Percentiles rank a stretch among this genome's conserved stretches.
Evolutionary conservation across 2,888 invertebrate species (phyloP).

Genomic region (Taphrorychus bicolor): DNA sequence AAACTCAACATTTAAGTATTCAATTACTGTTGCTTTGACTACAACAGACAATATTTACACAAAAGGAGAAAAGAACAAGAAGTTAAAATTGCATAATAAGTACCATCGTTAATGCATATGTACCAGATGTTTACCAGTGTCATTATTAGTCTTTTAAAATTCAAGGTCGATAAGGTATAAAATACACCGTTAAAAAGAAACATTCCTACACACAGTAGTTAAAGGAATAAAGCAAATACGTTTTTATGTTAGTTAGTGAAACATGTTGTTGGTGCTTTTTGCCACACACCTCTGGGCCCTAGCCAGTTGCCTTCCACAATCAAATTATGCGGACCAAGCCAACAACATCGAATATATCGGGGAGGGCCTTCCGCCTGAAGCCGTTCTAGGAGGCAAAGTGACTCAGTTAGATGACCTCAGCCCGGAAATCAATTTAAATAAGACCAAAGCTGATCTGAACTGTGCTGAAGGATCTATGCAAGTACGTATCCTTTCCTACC

Average conservation of each 20-base stretch:
- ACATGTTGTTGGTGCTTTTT: not conserved
- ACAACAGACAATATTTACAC: too few relatives aligned
- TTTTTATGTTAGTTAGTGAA: not conserved
- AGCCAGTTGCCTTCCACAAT: conserved; percentile 62
- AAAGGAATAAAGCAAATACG: not conserved
- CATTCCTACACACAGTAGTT: not conserved
- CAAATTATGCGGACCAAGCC: conserved; percentile 86
- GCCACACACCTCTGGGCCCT: not conserved
- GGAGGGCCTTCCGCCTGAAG: conserved; percentile 82
- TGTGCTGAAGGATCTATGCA: conserved; percentile 86
- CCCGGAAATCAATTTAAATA: conserved; percentile 85
- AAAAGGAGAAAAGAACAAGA: too few relatives aligned
- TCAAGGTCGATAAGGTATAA: not conserved
- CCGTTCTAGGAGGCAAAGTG: conserved; percentile 86
- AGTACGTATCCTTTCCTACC: too few relatives aligned
- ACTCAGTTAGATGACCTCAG: conserved; percentile 88
- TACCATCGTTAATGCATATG: not conserved
- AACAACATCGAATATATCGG: conserved; percentile 86
- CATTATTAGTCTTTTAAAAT: not conserved
- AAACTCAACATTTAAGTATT: not conserved
- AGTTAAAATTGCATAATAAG: too few relatives aligned
- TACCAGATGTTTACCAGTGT: conserved; percentile 3
- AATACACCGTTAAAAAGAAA: not conserved
- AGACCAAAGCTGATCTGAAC: conserved; percentile 87
- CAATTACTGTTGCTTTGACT: not conserved